Conservation (phyloP, 1,140 invertebrate genomes). For the Campoletis sonorensis region DNA sequence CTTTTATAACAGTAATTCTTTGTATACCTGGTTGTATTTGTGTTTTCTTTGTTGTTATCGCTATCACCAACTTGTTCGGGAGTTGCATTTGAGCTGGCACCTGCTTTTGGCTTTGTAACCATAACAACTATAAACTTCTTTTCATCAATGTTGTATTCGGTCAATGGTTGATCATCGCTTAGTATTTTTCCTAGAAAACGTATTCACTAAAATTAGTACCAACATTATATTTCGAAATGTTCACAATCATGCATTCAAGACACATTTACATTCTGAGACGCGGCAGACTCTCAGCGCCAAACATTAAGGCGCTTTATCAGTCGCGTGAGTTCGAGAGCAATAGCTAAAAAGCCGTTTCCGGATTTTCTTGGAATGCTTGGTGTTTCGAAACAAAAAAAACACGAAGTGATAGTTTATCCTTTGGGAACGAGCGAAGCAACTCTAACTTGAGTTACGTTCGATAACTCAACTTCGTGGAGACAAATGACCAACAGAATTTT, state of each 20-base stretch:
- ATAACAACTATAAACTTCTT: constrained; percentile 99
- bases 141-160: constrained; percentile 96
- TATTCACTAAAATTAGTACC: constrained; percentile 28
- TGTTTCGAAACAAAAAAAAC: too few relatives aligned
- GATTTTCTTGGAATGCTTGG: too few relatives aligned
- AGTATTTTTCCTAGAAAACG: constrained; percentile 89
- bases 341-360: too few relatives aligned
- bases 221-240: background rate
- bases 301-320: too few relatives aligned
- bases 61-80: constrained; percentile 65
- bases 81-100: constrained; percentile 72
- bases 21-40: constrained; percentile 60
- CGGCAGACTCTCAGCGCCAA: background rate
- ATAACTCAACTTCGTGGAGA: too few relatives aligned
- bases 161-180: constrained; percentile 89
- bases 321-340: too few relatives aligned
- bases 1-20: background rate
- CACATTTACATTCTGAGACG: too few relatives aligned
- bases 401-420: too few relatives aligned
- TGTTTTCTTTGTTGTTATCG: constrained; percentile 62
- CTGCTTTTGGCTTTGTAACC: constrained; percentile 90
- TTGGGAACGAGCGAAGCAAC: too few relatives aligned
- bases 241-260: background rate
- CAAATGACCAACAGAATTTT: too few relatives aligned
- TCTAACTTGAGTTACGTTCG: too few relatives aligned